Evolutionary conservation across 2,797 vertebrate genomes (phyloP).

Genomic region (Rhabdomys pumilio): DNA sequence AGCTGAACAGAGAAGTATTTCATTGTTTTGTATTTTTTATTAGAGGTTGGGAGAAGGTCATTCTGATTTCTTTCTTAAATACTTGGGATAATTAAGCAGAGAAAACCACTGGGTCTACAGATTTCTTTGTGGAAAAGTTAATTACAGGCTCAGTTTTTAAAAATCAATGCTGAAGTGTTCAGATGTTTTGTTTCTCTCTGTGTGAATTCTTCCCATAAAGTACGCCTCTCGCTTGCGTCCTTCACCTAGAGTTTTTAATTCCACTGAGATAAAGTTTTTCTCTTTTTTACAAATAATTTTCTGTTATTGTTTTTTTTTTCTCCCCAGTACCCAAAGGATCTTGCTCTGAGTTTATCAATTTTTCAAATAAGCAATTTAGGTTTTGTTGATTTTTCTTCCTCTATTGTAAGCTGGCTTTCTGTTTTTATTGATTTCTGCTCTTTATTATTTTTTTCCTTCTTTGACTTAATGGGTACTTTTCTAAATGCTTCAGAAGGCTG

Average conservation of each 20-base stretch:
- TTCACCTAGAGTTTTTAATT: constrained; percentile 43
- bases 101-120: neutral
- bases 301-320: constrained; percentile 54
- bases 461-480: constrained; percentile 66
- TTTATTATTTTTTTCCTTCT: constrained; percentile 63
- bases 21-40: constrained; percentile 58
- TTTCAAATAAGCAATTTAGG: constrained; percentile 68
- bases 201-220: constrained; percentile 27
- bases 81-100: constrained; percentile 37
- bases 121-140: constrained; percentile 66
- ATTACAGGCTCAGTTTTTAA: constrained; percentile 55
- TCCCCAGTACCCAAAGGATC: neutral
- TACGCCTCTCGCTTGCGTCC: constrained; percentile 9
- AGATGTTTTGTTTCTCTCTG: constrained; percentile 59
- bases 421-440: constrained; percentile 66
- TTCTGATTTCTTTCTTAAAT: constrained; percentile 57
- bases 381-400: constrained; percentile 60
- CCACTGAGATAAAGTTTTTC: constrained; percentile 51
- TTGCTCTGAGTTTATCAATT: constrained; percentile 57
- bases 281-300: constrained; percentile 60
- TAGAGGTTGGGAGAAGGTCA: constrained; percentile 31
- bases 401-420: constrained; percentile 69
- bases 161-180: neutral
- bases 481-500: constrained; percentile 42
- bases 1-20: constrained; percentile 61